Base-by-base conservation (phyloP, 2,888 invertebrate species). In the Phasia obesa region DNA sequence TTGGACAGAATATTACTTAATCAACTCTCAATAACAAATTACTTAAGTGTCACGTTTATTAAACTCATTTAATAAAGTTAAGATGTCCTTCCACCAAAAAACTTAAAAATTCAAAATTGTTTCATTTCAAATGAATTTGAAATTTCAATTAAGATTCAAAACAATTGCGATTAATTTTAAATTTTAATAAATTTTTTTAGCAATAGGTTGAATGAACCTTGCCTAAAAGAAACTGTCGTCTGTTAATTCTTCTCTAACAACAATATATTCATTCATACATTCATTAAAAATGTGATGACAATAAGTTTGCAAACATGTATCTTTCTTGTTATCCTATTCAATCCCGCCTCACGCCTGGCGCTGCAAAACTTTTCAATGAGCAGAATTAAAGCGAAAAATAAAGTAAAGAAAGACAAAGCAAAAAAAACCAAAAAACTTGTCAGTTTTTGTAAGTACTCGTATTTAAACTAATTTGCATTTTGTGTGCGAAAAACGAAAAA, bases 381-480 rank as follows among this genome's bases (percentile, higher is more conserved):
- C 15, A 76, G 15, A 59, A 67, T 47, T 38, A 38, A 38, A 70
- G 6, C 4, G 15, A 31, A 31, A 62, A 25, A 59, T 27, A 27
- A 71, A 35, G 42, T 23, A 57, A 38, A 9, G 25, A 19, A 21
- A 77, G 42, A 9, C 1, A 31, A 31, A 31, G 6, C 1, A 31
- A 9, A 31, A 31, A 35, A 35, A 35, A 3, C 11, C 11, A 35
- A 35, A 35, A 35, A 6, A 35, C 11, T 35, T 35, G 6, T 23
- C 6, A 35, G 55, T 38, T 44, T 62, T 77, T 65, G 19, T 60
- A 77, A 69, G 53, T 42, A 27, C 27, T 27, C 27, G 27, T 42
- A 23, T 65, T 78, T 78, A 65, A 73, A 44, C 64, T 57, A 70
- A 82, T 78, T 78, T 82, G 74, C 78, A 78, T 78, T 78, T 64